phyloP scores from a whole-genome alignment of 2,888 invertebrate species.

The Philaethria dido region DNA sequence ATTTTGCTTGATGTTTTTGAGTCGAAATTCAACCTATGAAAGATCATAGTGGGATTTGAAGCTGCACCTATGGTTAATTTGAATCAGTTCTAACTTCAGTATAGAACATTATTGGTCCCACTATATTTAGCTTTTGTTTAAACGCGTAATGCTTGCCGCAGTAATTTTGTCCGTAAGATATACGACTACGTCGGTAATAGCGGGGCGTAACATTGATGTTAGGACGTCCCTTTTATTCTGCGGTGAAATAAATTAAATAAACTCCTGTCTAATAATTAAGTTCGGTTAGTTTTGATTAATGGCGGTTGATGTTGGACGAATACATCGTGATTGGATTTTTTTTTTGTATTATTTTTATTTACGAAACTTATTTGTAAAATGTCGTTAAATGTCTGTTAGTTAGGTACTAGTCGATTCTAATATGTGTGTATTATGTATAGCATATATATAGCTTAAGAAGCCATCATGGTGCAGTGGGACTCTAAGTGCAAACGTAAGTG shows the following conservation, averaged over 20 bases:
- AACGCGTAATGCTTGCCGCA: slow-evolving; percentile 58
- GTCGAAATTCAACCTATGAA: no score
- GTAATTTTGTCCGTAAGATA: slow-evolving; percentile 57
- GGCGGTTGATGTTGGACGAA: slow-evolving; percentile 13
- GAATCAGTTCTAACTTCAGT: neutral
- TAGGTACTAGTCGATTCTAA: no score
- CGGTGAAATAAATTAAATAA: slow-evolving; percentile 67
- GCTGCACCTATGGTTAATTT: neutral
- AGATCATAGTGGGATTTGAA: neutral
- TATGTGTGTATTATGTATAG: no score
- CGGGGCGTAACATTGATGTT: slow-evolving; percentile 60
- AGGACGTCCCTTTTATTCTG: slow-evolving; percentile 59
- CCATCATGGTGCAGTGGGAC: no score
- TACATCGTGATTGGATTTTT: slow-evolving; percentile 33
- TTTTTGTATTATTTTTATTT: neutral
- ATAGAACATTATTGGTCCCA: neutral
- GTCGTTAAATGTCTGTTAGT: neutral
- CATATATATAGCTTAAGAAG: no score
- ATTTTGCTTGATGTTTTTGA: no score
- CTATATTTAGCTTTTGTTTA: slow-evolving; percentile 58
- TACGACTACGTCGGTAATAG: slow-evolving; percentile 57
- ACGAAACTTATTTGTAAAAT: neutral
- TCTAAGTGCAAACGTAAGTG: no score
- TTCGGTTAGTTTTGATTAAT: slow-evolving; percentile 62
- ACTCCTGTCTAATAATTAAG: slow-evolving; percentile 66